Percentiles rank a stretch among this genome's conserved stretches.
Conservation (phyloP, 2,113 vertebrate species). For the Callipepla squamata region DNA sequence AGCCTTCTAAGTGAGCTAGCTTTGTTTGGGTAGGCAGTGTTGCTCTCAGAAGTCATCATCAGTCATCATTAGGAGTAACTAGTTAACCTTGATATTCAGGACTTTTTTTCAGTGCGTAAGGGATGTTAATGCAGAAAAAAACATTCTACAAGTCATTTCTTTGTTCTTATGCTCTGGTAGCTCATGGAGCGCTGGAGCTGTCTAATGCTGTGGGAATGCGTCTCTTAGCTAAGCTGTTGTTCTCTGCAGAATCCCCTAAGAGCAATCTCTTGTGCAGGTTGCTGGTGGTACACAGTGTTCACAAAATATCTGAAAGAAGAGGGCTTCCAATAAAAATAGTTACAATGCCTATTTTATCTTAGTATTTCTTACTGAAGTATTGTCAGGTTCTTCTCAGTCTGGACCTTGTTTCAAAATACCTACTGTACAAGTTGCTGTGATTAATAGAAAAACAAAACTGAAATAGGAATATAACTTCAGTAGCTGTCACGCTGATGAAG, state of each 20-base stretch:
- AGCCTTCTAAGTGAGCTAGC: background rate
- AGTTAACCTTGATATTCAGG: background rate
- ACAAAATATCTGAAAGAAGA: background rate
- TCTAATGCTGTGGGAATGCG: rapidly evolving
- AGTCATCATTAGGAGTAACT: background rate
- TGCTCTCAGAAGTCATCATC: background rate
- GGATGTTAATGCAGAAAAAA: background rate
- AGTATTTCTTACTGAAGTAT: background rate
- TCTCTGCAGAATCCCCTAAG: background rate
- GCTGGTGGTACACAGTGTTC: background rate
- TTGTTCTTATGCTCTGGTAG: background rate
- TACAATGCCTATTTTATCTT: background rate
- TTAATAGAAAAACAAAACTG: background rate
- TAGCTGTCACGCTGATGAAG: rapidly evolving
- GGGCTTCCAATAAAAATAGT: background rate
- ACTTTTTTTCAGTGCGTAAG: background rate
- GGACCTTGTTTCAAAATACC: background rate
- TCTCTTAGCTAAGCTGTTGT: background rate
- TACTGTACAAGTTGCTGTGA: background rate
- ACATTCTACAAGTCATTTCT: background rate
- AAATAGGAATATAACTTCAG: background rate
- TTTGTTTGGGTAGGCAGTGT: background rate
- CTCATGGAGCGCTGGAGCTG: background rate
- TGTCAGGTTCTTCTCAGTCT: background rate
- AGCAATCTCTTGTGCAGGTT: background rate